Conservation (phyloP, 2,113 vertebrate species). For the Arothron firmamentum region DNA sequence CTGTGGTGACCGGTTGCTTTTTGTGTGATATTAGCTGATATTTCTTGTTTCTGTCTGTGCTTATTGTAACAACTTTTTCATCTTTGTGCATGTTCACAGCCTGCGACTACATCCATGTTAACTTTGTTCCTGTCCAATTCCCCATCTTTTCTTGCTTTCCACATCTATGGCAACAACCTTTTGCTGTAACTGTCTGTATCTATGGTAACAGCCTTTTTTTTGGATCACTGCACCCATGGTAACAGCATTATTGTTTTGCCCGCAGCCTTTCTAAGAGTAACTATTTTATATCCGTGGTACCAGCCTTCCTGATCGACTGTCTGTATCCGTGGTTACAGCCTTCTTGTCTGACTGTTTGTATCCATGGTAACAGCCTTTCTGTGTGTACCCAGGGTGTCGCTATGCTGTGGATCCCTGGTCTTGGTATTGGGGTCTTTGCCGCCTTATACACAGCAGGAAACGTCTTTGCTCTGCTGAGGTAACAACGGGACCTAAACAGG, state of each 20-base stretch:
- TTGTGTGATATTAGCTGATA: too few species aligned
- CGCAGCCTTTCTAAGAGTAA: not conserved
- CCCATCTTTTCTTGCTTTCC: not conserved
- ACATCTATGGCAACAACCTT: not conserved
- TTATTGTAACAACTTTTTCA: too few species aligned
- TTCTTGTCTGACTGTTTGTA: not conserved
- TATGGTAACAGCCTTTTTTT: not conserved
- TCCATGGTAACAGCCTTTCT: not conserved
- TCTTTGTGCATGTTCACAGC: too few species aligned
- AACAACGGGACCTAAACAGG: not conserved
- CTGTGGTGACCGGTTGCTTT: not conserved
- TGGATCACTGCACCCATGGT: not conserved
- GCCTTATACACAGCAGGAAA: constrained; percentile 75
- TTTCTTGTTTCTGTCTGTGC: too few species aligned
- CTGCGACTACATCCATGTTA: too few species aligned
- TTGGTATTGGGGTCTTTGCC: constrained; percentile 65
- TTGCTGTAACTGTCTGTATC: not conserved
- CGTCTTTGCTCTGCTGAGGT: constrained; percentile 71
- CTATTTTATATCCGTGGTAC: constrained; percentile 1
- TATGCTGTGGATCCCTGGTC: constrained; percentile 69
- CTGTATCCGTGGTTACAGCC: constrained; percentile 1
- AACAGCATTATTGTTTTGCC: not conserved
- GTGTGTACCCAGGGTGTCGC: constrained; percentile 59
- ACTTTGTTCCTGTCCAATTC: not conserved
- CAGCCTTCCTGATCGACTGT: not conserved